Evolutionary conservation across 2,797 vertebrate genomes (phyloP), one percentile per base, ranked within the genome.

Genomic region (Botia kubotai): DNA sequence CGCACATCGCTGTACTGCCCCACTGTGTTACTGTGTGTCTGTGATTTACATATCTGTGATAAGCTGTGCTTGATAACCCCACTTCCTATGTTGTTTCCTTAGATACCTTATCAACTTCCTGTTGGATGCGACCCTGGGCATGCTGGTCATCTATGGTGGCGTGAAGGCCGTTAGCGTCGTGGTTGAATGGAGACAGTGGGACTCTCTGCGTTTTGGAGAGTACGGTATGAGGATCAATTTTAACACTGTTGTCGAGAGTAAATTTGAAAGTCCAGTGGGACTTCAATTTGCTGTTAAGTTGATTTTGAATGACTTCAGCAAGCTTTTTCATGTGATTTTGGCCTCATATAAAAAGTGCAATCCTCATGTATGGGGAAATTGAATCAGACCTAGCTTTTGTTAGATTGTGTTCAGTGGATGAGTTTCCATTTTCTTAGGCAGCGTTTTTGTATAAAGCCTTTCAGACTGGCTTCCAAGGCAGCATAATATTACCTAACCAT

Each of bases 71-170:
- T 2, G 7, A 12, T 53, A 43, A 19, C 21, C 3, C 1, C 11
- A 3, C 57, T 67, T 19, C 4, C 26, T 76, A 39, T 80, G 21
- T 55, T 16, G 11, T 70, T 58, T 57, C 29, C 79, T 29, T 83
- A 99, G 98, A 93, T 99, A 99, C 92, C 95, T 99, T 90, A 98
- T 99, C 89, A 99, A 99, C 90, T 99, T 99, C 89, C 92, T 99
- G 72, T 91, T 99, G 89, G 98, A 99, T 26, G 98, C 98, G 66
- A 96, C 97, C 0, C 89, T 99, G 86, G 98, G 98, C 57, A 98
- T 99, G 98, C 93, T 99, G 88, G 91, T 99, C 11, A 99, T 99
- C 93, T 99, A 99, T 21, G 92, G 92, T 0, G 98, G 98, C 0
- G 95, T 99, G 67, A 94, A 95, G 17, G 93, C 92, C 0, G 94